These are phyloP conservation scores for Anableps anableps DNA, from an alignment of 2,797 vertebrate genomes.

Conservation along the genomic window DNA sequence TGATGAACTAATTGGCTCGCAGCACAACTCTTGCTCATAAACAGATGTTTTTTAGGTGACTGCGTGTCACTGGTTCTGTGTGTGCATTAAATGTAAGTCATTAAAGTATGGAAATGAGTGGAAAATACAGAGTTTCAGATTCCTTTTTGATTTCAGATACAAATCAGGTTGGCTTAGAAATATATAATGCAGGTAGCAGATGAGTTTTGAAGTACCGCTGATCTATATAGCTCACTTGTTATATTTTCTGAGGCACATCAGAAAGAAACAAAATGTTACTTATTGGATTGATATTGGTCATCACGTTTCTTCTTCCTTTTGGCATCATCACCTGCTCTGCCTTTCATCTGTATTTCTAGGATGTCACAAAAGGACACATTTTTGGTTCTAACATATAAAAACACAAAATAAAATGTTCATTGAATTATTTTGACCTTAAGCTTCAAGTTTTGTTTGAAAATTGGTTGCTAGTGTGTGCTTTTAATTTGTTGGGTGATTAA, in stretches of 20 bases:
- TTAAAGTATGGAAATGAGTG: not conserved
- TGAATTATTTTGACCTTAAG: too few species aligned
- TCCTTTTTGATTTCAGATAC: not conserved
- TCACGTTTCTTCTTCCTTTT: not conserved
- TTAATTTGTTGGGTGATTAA: not conserved
- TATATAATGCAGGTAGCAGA: not conserved
- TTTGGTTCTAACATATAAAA: not conserved
- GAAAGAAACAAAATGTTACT: not conserved
- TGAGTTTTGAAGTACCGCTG: not conserved
- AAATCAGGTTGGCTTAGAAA: not conserved
- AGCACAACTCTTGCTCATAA: conserved; percentile 12
- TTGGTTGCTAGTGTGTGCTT: not conserved
- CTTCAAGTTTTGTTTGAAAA: not conserved
- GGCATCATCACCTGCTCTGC: not conserved
- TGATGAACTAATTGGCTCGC: conserved; percentile 9
- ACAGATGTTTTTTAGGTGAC: not conserved
- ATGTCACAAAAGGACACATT: not conserved
- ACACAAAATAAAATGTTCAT: not conserved
- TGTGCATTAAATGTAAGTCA: not conserved
- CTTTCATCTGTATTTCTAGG: not conserved
- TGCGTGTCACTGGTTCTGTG: conserved; percentile 2
- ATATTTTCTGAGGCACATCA: not conserved
- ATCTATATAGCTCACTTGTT: not conserved
- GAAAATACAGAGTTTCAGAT: not conserved
- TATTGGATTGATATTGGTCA: not conserved